Evolutionary conservation across 2,797 vertebrate species (phyloP).

Genomic region (Coregonus ussuriensis): DNA sequence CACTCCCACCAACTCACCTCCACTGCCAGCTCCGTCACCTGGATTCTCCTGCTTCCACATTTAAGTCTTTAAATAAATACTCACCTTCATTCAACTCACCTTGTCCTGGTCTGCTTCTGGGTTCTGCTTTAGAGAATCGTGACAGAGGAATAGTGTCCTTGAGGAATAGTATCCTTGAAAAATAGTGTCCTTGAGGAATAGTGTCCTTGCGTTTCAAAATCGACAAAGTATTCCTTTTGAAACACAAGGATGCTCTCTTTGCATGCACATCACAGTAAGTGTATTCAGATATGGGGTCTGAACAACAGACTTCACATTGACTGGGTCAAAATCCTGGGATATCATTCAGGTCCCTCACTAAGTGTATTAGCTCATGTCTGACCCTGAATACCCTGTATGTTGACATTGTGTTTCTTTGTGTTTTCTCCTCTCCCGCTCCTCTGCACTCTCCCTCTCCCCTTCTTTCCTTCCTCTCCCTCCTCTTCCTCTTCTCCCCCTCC

Average conservation of each 20-base stretch:
- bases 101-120: too few relatives aligned
- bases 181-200: neutral
- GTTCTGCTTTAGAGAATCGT: too few relatives aligned
- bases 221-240: neutral
- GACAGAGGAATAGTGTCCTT: too few relatives aligned
- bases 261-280: neutral
- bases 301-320: neutral
- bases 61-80: too few relatives aligned
- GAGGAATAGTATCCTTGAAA: too few relatives aligned
- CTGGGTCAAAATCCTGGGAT: neutral
- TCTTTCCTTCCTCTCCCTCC: neutral
- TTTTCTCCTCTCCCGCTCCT: neutral
- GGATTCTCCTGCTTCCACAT: too few relatives aligned
- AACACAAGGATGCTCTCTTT: neutral
- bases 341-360: neutral
- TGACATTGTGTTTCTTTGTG: conserved; percentile 38
- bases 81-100: too few relatives aligned
- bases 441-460: neutral
- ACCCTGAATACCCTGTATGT: conserved; percentile 43
- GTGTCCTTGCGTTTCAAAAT: neutral
- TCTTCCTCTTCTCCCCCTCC: neutral
- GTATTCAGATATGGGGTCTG: neutral
- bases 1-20: too few relatives aligned
- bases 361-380: conserved; percentile 22
- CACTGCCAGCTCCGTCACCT: too few relatives aligned